Conservation (phyloP, 2,113 vertebrate species). For the Mastomys coucha region DNA sequence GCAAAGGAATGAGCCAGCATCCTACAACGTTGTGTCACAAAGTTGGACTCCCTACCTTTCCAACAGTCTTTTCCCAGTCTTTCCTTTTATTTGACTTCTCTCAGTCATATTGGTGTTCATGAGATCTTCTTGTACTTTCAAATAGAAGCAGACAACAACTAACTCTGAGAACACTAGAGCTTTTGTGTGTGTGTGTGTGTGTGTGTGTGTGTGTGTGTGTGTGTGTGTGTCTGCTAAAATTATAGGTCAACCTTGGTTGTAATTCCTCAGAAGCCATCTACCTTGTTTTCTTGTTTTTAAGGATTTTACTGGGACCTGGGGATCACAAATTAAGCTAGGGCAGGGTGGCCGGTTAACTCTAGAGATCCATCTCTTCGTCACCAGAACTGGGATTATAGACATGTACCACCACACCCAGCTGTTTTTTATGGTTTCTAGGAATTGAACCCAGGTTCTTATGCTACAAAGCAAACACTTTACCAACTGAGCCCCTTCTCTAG, state of each 20-base stretch:
- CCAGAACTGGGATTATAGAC: neutral
- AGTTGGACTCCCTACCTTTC: no score
- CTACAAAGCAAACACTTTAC: neutral
- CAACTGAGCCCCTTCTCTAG: neutral
- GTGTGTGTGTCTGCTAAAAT: neutral
- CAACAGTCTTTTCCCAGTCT: neutral
- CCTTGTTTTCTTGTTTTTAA: neutral
- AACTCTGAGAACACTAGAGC: no score
- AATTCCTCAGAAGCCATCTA: neutral
- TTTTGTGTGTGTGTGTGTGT: neutral
- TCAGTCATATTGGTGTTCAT: neutral
- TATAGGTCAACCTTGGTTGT: neutral
- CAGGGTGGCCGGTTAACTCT: no score
- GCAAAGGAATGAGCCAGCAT: accelerated
- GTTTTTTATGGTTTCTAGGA: neutral
- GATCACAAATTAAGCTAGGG: neutral
- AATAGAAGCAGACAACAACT: neutral
- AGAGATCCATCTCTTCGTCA: neutral
- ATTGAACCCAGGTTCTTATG: neutral
- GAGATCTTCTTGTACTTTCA: neutral
- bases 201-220: neutral
- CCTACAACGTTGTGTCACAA: accelerated
- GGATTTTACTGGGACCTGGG: no score
- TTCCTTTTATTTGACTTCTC: neutral
- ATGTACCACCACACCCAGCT: neutral